Base-by-base conservation (phyloP, 2,888 invertebrate species). In the Lymantria monacha region DNA sequence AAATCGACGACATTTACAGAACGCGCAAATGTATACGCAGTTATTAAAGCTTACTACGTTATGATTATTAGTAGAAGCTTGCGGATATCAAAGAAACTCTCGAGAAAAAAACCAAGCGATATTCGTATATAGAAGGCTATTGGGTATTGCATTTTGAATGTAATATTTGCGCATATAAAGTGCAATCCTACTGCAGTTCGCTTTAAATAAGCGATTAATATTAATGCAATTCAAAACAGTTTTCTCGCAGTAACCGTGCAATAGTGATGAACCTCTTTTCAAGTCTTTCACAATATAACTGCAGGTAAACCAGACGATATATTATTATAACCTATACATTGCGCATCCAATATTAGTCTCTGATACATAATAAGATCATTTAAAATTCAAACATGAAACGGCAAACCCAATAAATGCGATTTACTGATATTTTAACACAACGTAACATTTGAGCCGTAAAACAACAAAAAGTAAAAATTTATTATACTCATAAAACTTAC, bases 401-500 rank as follows among this genome's bases (percentile, higher is more conserved):
- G 11, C 30, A 30, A 30, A 36, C 7, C 37, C 37, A 43, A 50
- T 38, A 42, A 50, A 50, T 30, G 37, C 37, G 12, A 46, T 12
- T 50, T 42, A 46, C 30, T 3, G 30, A 42, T 46, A n/a, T 30
- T 12, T 37, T 46, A 22, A 51, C 40, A 44, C 22, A 12, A 41
- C 40, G 31, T 51, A 12, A 30, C 13, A 42, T 41, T 40, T 44
- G 3, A 33, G 10, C 10, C 9, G 33, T 33, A 33, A 33, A 33
- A 33, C 33, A 33, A 33, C 33, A 3, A 33, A 33, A 33, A 33
- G 10, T 33, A 42, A 47, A 49, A 46, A 37, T 36, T 53, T 48
- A 46, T 41, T 43, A 46, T 42, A n/a, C 49, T 49, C 49, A 15
- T 49, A 46, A 53, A 46, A 22, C 10, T 46, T 41, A 42, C 48